Conservation (phyloP, 2,888 invertebrate species). For the Margaritifera margaritifera region DNA sequence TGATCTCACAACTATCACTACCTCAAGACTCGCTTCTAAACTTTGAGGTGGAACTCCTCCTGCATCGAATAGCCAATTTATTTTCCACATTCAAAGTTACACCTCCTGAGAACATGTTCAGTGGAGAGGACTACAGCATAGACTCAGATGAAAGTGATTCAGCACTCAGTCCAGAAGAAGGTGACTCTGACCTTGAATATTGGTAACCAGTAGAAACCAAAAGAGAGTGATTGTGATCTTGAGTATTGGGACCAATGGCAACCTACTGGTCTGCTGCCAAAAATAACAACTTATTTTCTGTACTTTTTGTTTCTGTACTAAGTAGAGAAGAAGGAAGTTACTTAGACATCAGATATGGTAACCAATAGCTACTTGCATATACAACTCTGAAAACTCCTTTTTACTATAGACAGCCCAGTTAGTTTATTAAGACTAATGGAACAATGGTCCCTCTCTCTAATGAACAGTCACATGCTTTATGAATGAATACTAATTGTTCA, state of each 20-base stretch:
- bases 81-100: conserved; percentile 47
- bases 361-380: too few relatives aligned
- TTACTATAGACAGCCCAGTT: too few relatives aligned
- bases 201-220: conserved; percentile 47
- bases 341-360: too few relatives aligned
- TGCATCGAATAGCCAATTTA: conserved; percentile 47
- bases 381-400: too few relatives aligned
- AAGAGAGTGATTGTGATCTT: neutral
- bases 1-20: conserved; percentile 44
- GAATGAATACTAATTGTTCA: too few relatives aligned
- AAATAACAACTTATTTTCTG: neutral
- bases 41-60: conserved; percentile 60
- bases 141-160: conserved; percentile 45
- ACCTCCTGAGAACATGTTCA: conserved; percentile 50
- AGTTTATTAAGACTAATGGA: too few relatives aligned
- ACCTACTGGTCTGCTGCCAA: neutral
- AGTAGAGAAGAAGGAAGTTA: too few relatives aligned
- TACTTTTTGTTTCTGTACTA: too few relatives aligned
- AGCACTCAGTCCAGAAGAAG: conserved; percentile 49
- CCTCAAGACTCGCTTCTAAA: conserved; percentile 51
- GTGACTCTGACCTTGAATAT: conserved; percentile 67
- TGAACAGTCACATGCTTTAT: too few relatives aligned
- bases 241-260: neutral
- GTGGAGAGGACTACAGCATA: conserved; percentile 43
- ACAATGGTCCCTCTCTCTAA: too few relatives aligned